Conservation (phyloP, 2,797 vertebrate genomes). For the Chromobotia macracanthus region DNA sequence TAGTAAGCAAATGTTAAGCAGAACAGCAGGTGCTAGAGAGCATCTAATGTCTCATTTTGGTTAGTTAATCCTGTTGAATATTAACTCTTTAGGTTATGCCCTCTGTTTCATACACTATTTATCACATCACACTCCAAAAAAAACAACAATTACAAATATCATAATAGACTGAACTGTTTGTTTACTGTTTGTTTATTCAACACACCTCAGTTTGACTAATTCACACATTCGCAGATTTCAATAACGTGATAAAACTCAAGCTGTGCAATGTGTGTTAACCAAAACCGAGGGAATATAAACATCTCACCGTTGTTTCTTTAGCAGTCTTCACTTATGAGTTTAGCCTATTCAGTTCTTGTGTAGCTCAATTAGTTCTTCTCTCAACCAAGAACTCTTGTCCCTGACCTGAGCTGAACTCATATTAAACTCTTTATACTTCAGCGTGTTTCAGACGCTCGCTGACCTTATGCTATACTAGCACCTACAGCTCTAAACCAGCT, state of each 20-base stretch:
- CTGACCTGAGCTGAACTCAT: not conserved
- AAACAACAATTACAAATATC: not conserved
- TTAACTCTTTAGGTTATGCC: not conserved
- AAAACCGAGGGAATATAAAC: not conserved
- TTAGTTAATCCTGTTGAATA: not conserved
- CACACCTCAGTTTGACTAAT: not conserved
- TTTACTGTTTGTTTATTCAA: not conserved
- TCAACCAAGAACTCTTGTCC: constrained; percentile 21
- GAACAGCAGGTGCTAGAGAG: not conserved
- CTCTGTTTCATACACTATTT: no score
- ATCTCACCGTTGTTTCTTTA: not conserved
- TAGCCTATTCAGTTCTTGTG: not conserved
- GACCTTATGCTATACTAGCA: constrained; percentile 14
- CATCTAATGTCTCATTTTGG: not conserved
- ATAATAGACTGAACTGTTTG: not conserved
- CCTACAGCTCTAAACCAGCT: constrained; percentile 32
- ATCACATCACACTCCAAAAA: not conserved
- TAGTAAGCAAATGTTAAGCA: not conserved
- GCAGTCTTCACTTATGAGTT: constrained; percentile 8
- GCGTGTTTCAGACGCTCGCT: constrained; percentile 5
- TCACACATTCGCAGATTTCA: constrained; percentile 7
- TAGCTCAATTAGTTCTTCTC: not conserved
- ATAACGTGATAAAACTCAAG: constrained; percentile 1
- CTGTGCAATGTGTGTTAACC: not conserved
- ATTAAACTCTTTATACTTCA: not conserved